These are phyloP conservation scores for Brachionus manjavacas DNA, from an alignment of 1,140 invertebrate genomes.

Conservation along the genomic window DNA sequence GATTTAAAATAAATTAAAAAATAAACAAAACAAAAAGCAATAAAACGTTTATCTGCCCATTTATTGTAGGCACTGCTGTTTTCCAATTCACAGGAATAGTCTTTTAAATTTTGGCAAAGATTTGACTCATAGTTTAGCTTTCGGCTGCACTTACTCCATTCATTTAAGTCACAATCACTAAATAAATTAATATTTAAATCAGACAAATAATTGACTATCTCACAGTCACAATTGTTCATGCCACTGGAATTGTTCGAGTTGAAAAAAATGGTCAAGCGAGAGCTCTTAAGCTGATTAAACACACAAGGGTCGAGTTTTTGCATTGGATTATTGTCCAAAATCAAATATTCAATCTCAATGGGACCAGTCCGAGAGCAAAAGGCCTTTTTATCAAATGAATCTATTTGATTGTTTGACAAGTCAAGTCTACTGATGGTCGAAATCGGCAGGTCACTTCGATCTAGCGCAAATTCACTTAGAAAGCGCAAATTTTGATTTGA, in stretches of 20 bases:
- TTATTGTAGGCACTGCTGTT: neutral
- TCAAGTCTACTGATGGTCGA: neutral
- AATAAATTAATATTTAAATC: conserved; percentile 33
- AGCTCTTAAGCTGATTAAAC: neutral
- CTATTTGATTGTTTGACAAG: conserved; percentile 4
- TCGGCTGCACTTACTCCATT: neutral
- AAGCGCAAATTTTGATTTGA: neutral
- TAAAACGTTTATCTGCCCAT: neutral
- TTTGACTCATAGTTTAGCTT: neutral
- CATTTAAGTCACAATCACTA: conserved; percentile 30
- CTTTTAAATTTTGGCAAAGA: neutral
- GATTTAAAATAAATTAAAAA: neutral
- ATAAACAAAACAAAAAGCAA: neutral
- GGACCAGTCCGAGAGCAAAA: neutral
- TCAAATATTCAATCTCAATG: conserved; percentile 7
- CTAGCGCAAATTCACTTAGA: neutral
- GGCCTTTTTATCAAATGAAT: conserved; percentile 11
- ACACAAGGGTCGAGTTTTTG: conserved; percentile 9
- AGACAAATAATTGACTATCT: conserved; percentile 26
- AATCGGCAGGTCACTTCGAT: neutral
- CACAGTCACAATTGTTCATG: conserved; percentile 19
- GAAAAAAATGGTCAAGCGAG: conserved; percentile 10
- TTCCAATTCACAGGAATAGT: neutral
- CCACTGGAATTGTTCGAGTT: neutral
- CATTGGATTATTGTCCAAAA: conserved; percentile 2